Conservation (phyloP, 2,113 vertebrate genomes). For the Coregonus clupeaformis region DNA sequence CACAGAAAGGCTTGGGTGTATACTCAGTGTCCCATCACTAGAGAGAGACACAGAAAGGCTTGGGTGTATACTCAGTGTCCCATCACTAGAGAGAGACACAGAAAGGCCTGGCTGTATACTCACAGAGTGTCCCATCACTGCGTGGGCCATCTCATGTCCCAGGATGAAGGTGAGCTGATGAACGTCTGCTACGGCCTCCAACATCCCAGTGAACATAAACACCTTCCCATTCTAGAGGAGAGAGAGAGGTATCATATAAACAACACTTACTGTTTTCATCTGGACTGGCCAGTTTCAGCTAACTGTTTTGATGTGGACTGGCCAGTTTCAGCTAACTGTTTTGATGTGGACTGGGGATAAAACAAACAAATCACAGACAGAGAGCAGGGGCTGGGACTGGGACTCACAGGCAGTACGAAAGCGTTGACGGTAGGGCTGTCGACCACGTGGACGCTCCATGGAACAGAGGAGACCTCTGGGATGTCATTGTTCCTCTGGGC, state of each 20-base stretch:
- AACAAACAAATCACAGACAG: background rate
- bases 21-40: too few relatives aligned
- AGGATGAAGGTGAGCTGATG: slow-evolving; percentile 89
- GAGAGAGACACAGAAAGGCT: too few relatives aligned
- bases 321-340: too few relatives aligned
- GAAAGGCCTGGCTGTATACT: slow-evolving; percentile 57
- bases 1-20: too few relatives aligned
- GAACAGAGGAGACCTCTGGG: slow-evolving; percentile 75
- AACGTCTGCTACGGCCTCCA: slow-evolving; percentile 79
- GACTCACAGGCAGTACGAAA: slow-evolving; percentile 89
- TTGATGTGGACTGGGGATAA: too few relatives aligned
- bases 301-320: too few relatives aligned
- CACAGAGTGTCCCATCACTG: slow-evolving; percentile 87
- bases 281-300: too few relatives aligned
- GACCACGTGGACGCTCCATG: slow-evolving; percentile 87
- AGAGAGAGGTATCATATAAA: slow-evolving; percentile 11
- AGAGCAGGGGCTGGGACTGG: background rate
- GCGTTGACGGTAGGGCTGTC: slow-evolving; percentile 82
- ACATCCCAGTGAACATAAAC: slow-evolving; percentile 93
- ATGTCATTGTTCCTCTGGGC: slow-evolving; percentile 86
- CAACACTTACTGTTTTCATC: too few relatives aligned
- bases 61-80: too few relatives aligned
- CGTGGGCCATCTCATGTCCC: slow-evolving; percentile 94
- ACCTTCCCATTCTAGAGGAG: slow-evolving; percentile 83
- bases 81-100: too few relatives aligned